Base-by-base conservation (phyloP, 1,140 invertebrate genomes). In the Platyscapa corneri region DNA sequence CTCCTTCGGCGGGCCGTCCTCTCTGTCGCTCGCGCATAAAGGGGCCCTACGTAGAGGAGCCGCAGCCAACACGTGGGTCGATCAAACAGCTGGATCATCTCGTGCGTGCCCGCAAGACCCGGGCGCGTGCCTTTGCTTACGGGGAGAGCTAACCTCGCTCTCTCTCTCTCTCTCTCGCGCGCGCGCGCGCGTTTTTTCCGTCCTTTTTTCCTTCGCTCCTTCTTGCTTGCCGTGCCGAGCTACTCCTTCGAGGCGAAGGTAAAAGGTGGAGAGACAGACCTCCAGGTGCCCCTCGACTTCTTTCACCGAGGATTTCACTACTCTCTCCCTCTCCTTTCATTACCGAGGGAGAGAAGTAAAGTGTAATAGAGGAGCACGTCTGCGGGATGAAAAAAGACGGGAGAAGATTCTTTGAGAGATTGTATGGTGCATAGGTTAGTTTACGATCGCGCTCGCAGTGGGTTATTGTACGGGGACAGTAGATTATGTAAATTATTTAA, bases 21-120 rank as follows among this genome's bases (percentile, higher is more conserved):
- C 87, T 87, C 81, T 72, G 86, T 39, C 72, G 34, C 56, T 76
- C 20, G 37, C 70, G 70, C 70, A 74, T 74, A 74, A 42, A 74
- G 70, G 37, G 37, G 16, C 34, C 8, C 37, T 82, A 56, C 70
- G 56, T 27, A 27, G 81, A 64, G 27, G 23, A 74, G 70, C 27
- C 37, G 23, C 3, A 74, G 23, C 70, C 67, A 74, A 27, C 70
- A 74, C 70, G 70, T 74, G 70, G 70, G 70, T 74, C 70, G 70
- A 74, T 74, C 70, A 74, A 74, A 74, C 70, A 74, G 70, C 70
- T 74, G 70, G 70, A 74, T 74, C 70, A 74, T 74, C 70, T 74
- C 37, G 70, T 74, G 56, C 87, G 86, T 88, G 87, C 88, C 87
- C 86, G 80, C 83, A 82, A 82, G 82, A 81, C 74, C 34, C 49